phyloP scores from a whole-genome alignment of 2,797 vertebrate species.

The Microcaecilia unicolor region DNA sequence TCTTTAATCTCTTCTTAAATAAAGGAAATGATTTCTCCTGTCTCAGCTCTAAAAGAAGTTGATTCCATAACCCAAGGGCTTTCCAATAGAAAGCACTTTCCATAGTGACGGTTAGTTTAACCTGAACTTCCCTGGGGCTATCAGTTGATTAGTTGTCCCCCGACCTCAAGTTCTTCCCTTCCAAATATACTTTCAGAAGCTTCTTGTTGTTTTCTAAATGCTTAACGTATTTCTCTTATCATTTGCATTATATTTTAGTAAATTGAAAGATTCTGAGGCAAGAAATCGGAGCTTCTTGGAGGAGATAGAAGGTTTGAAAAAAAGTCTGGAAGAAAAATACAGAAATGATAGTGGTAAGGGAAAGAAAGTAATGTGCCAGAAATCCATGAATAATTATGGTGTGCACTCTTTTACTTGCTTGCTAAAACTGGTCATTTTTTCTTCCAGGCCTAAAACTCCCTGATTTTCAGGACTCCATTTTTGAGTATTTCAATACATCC shows the following conservation, averaged over 20 bases:
- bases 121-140: no score
- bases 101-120: no score
- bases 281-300: constrained; percentile 70
- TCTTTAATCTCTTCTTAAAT: no score
- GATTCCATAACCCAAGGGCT: no score
- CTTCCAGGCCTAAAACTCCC: constrained; percentile 79
- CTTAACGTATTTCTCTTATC: no score
- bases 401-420: neutral
- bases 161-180: no score
- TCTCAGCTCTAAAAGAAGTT: no score
- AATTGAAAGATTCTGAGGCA: constrained; percentile 79
- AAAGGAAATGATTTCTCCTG: no score
- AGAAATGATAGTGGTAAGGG: constrained; percentile 72
- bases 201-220: no score
- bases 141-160: no score
- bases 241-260: constrained; percentile 49
- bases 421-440: neutral
- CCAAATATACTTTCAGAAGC: no score
- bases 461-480: constrained; percentile 92
- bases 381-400: constrained; percentile 4
- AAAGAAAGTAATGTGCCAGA: neutral
- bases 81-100: no score
- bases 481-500: constrained; percentile 95
- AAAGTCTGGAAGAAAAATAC: constrained; percentile 82
- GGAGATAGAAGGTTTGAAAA: constrained; percentile 81